Evolutionary conservation across 2,113 vertebrate genomes (phyloP), one percentile per base, ranked within the genome.

Genomic region (Serinus canaria): DNA sequence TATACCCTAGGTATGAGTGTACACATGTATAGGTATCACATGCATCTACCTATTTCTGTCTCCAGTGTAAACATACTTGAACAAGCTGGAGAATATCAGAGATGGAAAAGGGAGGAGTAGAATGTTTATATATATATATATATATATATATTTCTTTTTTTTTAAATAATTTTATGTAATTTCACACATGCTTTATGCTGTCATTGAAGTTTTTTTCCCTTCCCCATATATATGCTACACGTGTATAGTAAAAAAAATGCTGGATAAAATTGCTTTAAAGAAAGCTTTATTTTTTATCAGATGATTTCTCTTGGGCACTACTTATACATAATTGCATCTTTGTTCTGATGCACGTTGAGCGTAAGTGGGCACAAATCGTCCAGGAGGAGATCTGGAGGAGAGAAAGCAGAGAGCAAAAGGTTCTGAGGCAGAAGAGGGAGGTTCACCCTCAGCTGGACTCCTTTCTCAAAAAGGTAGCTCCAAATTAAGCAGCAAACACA

Each of bases 281-380:
- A 56, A 52, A 79, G 56, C 15, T 87, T 84, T 44, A 11, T 67
- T 83, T 64, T 64, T 89, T 87, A 69, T 56, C 72, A 55, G 19
- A 11, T 76, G 3, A 9, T 75, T 89, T 92, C 22, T 68, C 21
- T 49, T 56, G 41, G 46, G n/a, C 49, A 41, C 49, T 87, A 9
- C 46, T 94, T 78, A 28, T 0, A 28, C 15, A 41, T 87, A 75
- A 68, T 90, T 91, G 31, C 4, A 1, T 79, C 63, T 72, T 79
- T 82, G 46, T 75, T 82, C 24, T 0, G 1, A 37, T n/a, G 25
- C 15, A 1, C 5, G 1, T 19, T 87, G 72, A 8, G 4, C 78
- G 33, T 79, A 79, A 91, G 44, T 49, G 66, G 46, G 53, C 15
- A 72, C 21, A 78, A 37, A 72, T 39, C 0, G 0, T 43, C 8